Evolutionary conservation across 2,888 invertebrate species (phyloP), one percentile per base, ranked within the genome.

Genomic region (Notodonta dromedarius): DNA sequence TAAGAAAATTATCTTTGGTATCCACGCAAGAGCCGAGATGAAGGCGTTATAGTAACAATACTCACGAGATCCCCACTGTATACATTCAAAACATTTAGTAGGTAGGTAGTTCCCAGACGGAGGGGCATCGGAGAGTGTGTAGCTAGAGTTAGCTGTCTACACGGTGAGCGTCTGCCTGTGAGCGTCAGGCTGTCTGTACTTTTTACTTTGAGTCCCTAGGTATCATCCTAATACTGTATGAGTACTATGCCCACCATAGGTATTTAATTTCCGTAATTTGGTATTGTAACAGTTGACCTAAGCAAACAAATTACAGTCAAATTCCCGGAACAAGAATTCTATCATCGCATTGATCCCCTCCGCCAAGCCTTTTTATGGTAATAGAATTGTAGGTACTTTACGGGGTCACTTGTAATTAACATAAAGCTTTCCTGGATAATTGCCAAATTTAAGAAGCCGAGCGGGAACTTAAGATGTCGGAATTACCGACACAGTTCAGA

Each of bases 351-450:
- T 51, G 46, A 51, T 24, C 51, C n/a, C 0, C 16, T 16, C 12
- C 51, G 24, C n/a, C 2, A 6, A 8, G 16, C 16, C 51, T 51
- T 51, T 51, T 51, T 51, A 52, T 32, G 52, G 52, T 12, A 52
- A 52, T 52, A 52, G 24, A 5, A 32, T 16, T 52, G 13, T 35
- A n/a, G 48, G 61, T 62, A 56, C 60, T 61, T 60, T 55, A 57
- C 65, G 67, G 63, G 61, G 69, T 63, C 61, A 63, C 62, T 60
- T 60, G 74, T 84, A 83, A 87, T 87, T 85, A 86, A 78, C 83
- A 76, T 82, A 84, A 77, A 81, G 83, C 83, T 79, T 80, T 79
- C 68, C 70, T 86, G 86, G 86, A 74, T 69, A 74, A 76, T 78
- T 71, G 84, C 87, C 87, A 86, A 81, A 80, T 78, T 76, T 67